Base-by-base conservation (phyloP, 1,140 invertebrate species). In the Aphelenchoides fujianensis region DNA sequence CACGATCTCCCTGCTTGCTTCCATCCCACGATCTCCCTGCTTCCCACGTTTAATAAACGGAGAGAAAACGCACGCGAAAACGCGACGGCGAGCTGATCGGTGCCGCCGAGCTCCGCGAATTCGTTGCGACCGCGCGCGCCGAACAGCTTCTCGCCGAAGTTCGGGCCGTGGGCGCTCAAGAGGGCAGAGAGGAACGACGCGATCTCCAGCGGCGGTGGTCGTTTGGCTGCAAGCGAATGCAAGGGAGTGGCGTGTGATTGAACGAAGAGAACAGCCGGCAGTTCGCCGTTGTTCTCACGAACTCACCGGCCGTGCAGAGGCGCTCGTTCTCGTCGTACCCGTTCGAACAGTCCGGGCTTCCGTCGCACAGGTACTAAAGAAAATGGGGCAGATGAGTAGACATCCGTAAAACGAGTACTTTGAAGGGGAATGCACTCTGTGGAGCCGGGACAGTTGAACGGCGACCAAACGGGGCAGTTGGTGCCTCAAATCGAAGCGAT, bases 161-260 rank as follows among this genome's bases (percentile, higher is more conserved):
- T n/a, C n/a, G n/a, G 92, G 74, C 94, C 94, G 85, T 97, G 94
- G 71, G 92, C 94, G 23, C 92, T 91, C 70, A 96, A 86, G 70
- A 97, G 87, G 5, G 92, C 94, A 82, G 95, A 92, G 66, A 96
- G 86, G 86, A 97, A 96, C 74, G 92, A 93, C 31, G 92, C 91
- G 2, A 93, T 97, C 85, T 97, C 94, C 85, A 95, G 93, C 7
- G 96, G 93, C 35, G 94, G 94, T 74, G 94, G 94, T 81, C 94
- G 88, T 85, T 95, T 95, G n/a, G 94, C 94, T 94, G 86, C 48
- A 78, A 81, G n/a, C n/a, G n/a, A n/a, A n/a, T n/a, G n/a, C n/a
- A n/a, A n/a, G n/a, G n/a, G n/a, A n/a, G n/a, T n/a, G n/a, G n/a
- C n/a, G n/a, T n/a, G n/a, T n/a, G n/a, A n/a, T n/a, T n/a, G n/a